Evolutionary conservation across 1,140 invertebrate species (phyloP), one percentile per base, ranked within the genome.

Genomic region (Calephelis virginiensis): DNA sequence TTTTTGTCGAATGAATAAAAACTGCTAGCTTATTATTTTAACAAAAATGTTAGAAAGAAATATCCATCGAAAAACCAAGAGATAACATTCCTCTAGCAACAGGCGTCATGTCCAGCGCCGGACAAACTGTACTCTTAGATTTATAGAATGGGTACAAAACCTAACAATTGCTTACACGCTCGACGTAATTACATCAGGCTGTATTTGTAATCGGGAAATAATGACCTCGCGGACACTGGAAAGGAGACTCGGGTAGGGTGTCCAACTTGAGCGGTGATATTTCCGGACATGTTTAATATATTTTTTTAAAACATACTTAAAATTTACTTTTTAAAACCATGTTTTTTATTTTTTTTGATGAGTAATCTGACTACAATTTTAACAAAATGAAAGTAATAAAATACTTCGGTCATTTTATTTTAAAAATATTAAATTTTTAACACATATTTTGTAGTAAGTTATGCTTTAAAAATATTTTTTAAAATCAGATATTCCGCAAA

Each of bases 121-220:
- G 37, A 38, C 56, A 6, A 59, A 37, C 56, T 6, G 50, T 56
- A 28, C 37, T 56, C 17, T 59, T 59, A 59, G 56, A 59, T 59
- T 59, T 59, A 59, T 59, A 59, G 56, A 59, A 59, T 59, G 56
- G 56, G 56, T 12, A 59, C 37, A 59, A 59, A 59, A 59, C 56
- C 56, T 59, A 59, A 59, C 56, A 59, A 59, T 59, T 59, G 56
- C 56, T 59, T 59, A 59, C 56, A 59, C 56, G 56, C 56, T 37
- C 11, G 12, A 40, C 56, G 56, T 59, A 59, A 59, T 59, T 59
- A 59, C 28, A 38, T 59, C 17, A 59, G 53, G 10, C 53, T 59
- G 53, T 59, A 59, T 59, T 59, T 59, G 53, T 59, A 37, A 56
- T 56, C 53, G 53, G 53, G 53, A 56, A 56, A 56, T 56, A 56